Evolutionary conservation across 2,888 invertebrate species (phyloP).

Genomic region (Netelia inedita): DNA sequence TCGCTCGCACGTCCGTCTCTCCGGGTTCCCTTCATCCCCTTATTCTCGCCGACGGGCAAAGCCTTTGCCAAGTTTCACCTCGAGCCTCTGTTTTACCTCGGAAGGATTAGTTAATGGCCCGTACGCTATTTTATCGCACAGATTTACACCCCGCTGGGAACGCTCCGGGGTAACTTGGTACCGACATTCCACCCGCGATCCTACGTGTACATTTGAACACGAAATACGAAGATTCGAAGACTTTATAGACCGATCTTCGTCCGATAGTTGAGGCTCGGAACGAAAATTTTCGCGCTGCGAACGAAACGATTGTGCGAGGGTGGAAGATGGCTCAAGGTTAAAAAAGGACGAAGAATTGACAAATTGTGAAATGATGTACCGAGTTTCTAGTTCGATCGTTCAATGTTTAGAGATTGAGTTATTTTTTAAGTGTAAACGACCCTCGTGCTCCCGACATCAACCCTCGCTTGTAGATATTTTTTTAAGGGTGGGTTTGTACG

Average conservation of each 20-base stretch:
- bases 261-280: background rate
- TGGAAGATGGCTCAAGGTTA: background rate
- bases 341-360: background rate
- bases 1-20: background rate
- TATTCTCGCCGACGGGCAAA: slow-evolving; percentile 44
- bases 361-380: too few species aligned
- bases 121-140: slow-evolving; percentile 82
- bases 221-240: background rate
- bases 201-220: slow-evolving; percentile 7
- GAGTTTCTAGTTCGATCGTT: too few species aligned
- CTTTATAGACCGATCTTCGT: background rate
- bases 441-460: too few species aligned
- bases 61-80: slow-evolving; percentile 57
- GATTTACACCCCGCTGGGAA: slow-evolving; percentile 79
- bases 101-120: slow-evolving; percentile 84
- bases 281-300: background rate
- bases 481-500: background rate
- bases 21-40: slow-evolving; percentile 31
- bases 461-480: too few species aligned
- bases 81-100: slow-evolving; percentile 79
- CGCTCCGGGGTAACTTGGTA: slow-evolving; percentile 51
- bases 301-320: background rate
- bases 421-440: too few species aligned
- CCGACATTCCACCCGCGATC: slow-evolving; percentile 21
- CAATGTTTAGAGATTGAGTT: too few species aligned